These are phyloP conservation scores for Sebastes schlegelii DNA, from an alignment of 2,113 vertebrate species.

Conservation along the genomic window DNA sequence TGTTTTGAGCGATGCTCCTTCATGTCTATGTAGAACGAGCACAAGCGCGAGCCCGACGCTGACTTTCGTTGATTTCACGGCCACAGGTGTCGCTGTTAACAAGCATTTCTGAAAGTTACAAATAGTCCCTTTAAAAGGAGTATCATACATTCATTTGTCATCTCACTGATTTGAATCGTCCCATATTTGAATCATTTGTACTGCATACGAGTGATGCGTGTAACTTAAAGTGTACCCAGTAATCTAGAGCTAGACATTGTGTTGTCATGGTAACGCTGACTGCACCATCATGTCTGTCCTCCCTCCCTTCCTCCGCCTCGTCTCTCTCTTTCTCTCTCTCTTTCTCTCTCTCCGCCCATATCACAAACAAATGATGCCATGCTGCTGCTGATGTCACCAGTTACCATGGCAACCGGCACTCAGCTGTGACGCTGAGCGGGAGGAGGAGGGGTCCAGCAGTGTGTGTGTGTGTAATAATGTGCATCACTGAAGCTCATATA, in stretches of 20 bases:
- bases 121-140: too few relatives aligned
- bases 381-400: conserved; percentile 83
- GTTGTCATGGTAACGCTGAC: conserved; percentile 73
- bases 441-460: conserved; percentile 10
- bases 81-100: too few relatives aligned
- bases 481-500: neutral
- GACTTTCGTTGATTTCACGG: too few relatives aligned
- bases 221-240: neutral
- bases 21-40: too few relatives aligned
- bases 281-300: conserved; percentile 40
- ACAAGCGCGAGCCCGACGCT: too few relatives aligned
- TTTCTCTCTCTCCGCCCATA: conserved; percentile 13
- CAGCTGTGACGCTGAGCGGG: conserved; percentile 71
- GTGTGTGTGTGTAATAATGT: neutral
- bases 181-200: too few relatives aligned
- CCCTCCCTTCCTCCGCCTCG: neutral
- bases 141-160: too few relatives aligned
- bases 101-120: too few relatives aligned
- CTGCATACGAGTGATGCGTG: neutral
- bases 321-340: neutral
- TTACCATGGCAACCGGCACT: conserved; percentile 82
- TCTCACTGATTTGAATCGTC: too few relatives aligned
- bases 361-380: conserved; percentile 78
- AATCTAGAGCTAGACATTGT: conserved; percentile 22
- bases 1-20: too few relatives aligned